Evolutionary conservation across 2,797 vertebrate genomes (phyloP).

Genomic region (Catharus ustulatus): DNA sequence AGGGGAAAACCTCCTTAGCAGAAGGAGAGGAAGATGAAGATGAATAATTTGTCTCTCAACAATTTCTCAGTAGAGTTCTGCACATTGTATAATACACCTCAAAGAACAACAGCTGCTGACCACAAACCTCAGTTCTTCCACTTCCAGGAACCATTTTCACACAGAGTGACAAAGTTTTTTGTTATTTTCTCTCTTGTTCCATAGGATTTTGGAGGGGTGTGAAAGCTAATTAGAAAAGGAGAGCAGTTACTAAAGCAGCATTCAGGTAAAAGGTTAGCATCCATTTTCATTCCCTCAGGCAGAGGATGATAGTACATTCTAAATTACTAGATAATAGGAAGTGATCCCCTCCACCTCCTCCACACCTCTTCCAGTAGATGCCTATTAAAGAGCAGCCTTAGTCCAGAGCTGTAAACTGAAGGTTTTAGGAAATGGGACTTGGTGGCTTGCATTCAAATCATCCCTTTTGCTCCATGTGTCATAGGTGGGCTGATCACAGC

Average conservation of each 20-base stretch:
- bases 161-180: background rate
- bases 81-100: background rate
- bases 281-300: background rate
- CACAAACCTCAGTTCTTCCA: background rate
- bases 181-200: fast-evolving
- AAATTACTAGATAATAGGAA: background rate
- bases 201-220: background rate
- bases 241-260: background rate
- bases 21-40: background rate
- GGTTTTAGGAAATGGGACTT: background rate
- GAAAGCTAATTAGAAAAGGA: background rate
- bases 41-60: fast-evolving
- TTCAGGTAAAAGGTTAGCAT: background rate
- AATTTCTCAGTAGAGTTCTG: background rate
- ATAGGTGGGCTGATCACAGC: background rate
- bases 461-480: background rate
- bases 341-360: background rate
- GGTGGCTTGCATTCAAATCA: background rate
- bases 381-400: background rate
- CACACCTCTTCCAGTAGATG: background rate
- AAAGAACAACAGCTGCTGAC: background rate
- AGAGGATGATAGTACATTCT: background rate
- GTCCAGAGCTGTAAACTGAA: background rate
- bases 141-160: background rate
- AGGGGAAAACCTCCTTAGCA: background rate